A percentile compares a stretch with the other conserved stretches of the same genome.
phyloP scores from a whole-genome alignment of 2,113 vertebrate genomes.

The rat (Rattus norvegicus) region DNA sequence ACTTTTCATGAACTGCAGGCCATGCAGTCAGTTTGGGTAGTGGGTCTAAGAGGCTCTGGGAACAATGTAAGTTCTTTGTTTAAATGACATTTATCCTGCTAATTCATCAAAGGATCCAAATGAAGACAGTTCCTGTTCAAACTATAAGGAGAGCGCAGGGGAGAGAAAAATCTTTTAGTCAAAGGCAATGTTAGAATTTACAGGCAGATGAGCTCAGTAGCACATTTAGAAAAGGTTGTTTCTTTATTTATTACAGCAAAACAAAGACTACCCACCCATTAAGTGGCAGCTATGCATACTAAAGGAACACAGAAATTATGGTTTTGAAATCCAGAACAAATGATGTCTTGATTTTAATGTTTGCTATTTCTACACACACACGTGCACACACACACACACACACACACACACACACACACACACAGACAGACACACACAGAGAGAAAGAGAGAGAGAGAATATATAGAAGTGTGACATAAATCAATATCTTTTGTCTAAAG shows the following conservation, averaged over 20 bases:
- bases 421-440: too few relatives aligned
- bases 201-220: neutral
- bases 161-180: constrained; percentile 22
- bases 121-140: constrained; percentile 20
- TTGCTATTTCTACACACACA: constrained; percentile 56
- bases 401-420: neutral
- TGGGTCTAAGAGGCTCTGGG: constrained; percentile 29
- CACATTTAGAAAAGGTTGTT: constrained; percentile 50
- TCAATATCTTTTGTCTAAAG: constrained; percentile 49
- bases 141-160: neutral
- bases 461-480: neutral
- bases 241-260: constrained; percentile 21
- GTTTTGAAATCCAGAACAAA: constrained; percentile 58
- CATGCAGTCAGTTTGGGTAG: neutral
- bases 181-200: constrained; percentile 48
- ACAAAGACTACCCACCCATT: neutral
- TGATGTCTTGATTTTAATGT: constrained; percentile 53
- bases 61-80: constrained; percentile 51
- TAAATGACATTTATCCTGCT: constrained; percentile 38
- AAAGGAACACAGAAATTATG: constrained; percentile 63
- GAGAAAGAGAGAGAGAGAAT: neutral
- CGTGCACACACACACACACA: neutral
- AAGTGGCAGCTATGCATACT: constrained; percentile 10
- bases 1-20: neutral
- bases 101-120: neutral